phyloP scores from a whole-genome alignment of 1,140 invertebrate species.

The Caenorhabditis elegans region WBcel235 BX284604.4:12165501-12166000 shows the following conservation, averaged over 20 bases:
- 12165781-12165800: neutral
- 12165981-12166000: no score
- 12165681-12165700: neutral
- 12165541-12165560: conserved; percentile 18
- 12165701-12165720: neutral
- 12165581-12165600: neutral
- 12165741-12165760: neutral
- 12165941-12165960: no score
- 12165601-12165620: conserved; percentile 21
- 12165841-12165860: neutral
- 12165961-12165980: no score
- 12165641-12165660: neutral
- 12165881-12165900: neutral
- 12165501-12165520: conserved; percentile 10
- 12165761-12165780: neutral
- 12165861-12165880: neutral
- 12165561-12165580: neutral
- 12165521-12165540: neutral
- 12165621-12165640: neutral
- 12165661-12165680: neutral
- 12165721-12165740: neutral
- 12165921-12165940: no score
- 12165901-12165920: no score
- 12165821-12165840: neutral
- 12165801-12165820: conserved; percentile 15